Base-by-base conservation (phyloP, 2,113 vertebrate genomes). In the Xenopus borealis region DNA sequence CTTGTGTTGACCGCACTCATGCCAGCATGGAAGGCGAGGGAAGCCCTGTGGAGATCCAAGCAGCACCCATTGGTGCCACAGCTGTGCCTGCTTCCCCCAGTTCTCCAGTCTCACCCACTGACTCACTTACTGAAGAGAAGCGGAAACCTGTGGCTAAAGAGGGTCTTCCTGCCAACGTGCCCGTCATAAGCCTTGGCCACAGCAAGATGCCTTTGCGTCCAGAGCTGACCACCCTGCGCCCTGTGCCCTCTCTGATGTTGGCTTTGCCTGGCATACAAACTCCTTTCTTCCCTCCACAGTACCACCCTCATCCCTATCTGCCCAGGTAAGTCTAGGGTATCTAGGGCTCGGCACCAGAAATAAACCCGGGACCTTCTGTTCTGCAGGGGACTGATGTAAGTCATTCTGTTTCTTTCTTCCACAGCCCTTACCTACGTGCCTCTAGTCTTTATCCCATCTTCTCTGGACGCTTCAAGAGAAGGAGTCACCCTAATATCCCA, bases 101-200 rank as follows among this genome's bases (percentile, higher is more conserved):
- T 27, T 53, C 73, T 23, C 74, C 74, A 10, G 0, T 18, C 9
- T 70, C 74, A n/a, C 67, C 74, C n/a, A 17, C 59, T 44, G 67
- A 62, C 27, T n/a, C 67, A 30, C 30, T 45, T 30, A 77, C 46
- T 23, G 74, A 64, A 27, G 50, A 77, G 50, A 77, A 70, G 74
- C 27, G 66, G 65, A 10, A 61, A 57, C 55, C 55, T 33, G 65
- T 19, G 55, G 65, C 57, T 20, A 64, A 14, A 30, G 27, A 70
- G 17, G 45, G 47, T 12, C 82, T 95, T 59, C 93, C 92, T 9
- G 89, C 88, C 8, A 87, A 94, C 1, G 88, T 95, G 72, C 95
- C 94, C 0, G 94, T 96, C 73, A 96, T 96, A 85, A 96, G 91
- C 75, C 87, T 96, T 30, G 92, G 90, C 6, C 93, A 96, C 87